These are phyloP conservation scores for Nymphicus hollandicus DNA, from an alignment of 2,113 vertebrate species.

Conservation along the genomic window DNA sequence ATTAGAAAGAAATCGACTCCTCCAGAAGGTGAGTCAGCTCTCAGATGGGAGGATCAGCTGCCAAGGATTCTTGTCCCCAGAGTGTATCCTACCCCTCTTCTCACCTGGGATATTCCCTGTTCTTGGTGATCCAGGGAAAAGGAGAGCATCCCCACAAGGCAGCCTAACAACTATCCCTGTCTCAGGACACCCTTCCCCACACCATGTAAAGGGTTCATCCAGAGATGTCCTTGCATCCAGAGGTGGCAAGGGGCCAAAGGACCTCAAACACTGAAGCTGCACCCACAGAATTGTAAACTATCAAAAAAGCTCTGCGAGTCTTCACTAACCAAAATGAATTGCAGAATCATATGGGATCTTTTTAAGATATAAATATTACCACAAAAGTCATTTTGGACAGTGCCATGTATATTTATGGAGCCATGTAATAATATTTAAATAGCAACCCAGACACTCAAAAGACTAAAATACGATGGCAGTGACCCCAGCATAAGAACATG, in stretches of 20 bases:
- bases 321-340: background rate
- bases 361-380: constrained; percentile 32
- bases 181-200: background rate
- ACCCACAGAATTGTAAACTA: background rate
- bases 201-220: background rate
- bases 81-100: background rate
- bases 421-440: constrained; percentile 32
- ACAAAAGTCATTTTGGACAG: background rate
- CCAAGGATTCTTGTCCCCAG: rapidly evolving
- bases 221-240: background rate
- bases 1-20: background rate
- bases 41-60: background rate
- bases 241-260: background rate
- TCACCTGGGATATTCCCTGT: background rate
- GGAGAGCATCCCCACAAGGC: background rate
- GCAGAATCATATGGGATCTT: background rate
- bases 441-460: background rate
- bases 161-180: background rate
- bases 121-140: background rate
- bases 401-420: constrained; percentile 10
- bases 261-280: background rate
- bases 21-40: background rate
- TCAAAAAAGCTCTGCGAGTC: background rate
- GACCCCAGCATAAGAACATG: constrained; percentile 9
- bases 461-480: background rate